These are phyloP conservation scores for Drepanosiphum platanoidis DNA, from an alignment of 2,888 invertebrate species.

Conservation along the genomic window DNA sequence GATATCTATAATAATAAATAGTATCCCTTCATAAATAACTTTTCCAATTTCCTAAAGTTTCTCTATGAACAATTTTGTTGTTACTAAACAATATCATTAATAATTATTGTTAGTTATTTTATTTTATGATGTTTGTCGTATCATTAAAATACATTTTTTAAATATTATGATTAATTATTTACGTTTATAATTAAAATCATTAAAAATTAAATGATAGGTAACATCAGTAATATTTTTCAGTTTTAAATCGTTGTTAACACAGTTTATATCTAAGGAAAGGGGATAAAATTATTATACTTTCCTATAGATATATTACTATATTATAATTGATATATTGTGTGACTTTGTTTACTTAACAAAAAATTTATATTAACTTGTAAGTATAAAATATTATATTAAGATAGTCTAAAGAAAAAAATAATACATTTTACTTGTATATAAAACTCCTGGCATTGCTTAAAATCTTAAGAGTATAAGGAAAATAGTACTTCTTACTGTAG, in stretches of 20 bases:
- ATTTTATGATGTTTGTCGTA: neutral
- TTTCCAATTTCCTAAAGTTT: slow-evolving; percentile 26
- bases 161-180: neutral
- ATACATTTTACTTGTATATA: no score
- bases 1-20: slow-evolving; percentile 26
- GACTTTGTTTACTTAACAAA: no score
- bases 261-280: no score
- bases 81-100: neutral
- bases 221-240: no score
- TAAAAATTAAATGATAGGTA: no score
- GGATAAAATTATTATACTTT: no score
- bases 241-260: no score
- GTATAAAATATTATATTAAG: no score
- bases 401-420: neutral
- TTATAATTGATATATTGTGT: no score
- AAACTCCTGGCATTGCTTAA: neutral
- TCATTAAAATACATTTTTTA: neutral
- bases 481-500: no score
- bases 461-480: neutral
- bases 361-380: no score
- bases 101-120: neutral
- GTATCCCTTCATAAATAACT: slow-evolving; percentile 40
- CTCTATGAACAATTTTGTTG: slow-evolving; percentile 6
- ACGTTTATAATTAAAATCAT: slow-evolving; percentile 4
- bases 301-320: no score